phyloP scores from a whole-genome alignment of 2,888 invertebrate species.

The Abrostola triplasia region DNA sequence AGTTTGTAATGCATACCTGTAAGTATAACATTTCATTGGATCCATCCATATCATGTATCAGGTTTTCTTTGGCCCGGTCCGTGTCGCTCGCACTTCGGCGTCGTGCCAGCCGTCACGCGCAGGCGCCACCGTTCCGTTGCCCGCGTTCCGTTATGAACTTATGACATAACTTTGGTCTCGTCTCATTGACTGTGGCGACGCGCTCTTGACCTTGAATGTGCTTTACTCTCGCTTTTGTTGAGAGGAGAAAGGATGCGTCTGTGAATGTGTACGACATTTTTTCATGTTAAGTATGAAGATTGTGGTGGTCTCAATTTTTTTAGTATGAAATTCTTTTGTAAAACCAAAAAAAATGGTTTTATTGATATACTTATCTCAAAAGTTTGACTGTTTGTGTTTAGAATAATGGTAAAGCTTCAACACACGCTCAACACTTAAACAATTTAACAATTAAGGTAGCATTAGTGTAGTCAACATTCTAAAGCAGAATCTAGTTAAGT shows the following conservation, averaged over 20 bases:
- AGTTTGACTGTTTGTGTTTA: too few species aligned
- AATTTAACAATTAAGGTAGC: too few species aligned
- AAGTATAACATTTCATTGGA: constrained; percentile 15
- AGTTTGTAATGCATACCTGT: background rate
- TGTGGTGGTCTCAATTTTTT: too few species aligned
- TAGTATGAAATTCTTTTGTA: too few species aligned
- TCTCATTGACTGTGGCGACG: constrained; percentile 42
- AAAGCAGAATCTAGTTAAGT: too few species aligned
- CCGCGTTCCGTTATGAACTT: constrained; percentile 38
- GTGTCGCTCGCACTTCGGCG: constrained; percentile 1
- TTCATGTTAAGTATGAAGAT: too few species aligned
- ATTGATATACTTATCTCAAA: too few species aligned
- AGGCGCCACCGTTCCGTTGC: constrained; percentile 28
- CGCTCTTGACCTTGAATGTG: constrained; percentile 53
- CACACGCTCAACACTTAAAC: too few species aligned
- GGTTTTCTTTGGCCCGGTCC: background rate
- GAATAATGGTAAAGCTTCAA: too few species aligned
- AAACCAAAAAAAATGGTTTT: too few species aligned
- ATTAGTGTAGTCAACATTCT: too few species aligned
- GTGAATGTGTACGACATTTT: background rate
- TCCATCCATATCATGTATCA: background rate
- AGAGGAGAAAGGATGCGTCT: constrained; percentile 11
- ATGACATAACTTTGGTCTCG: constrained; percentile 55
- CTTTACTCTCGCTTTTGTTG: constrained; percentile 47
- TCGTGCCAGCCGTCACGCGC: constrained; percentile 44